phyloP scores from a whole-genome alignment of 1,140 invertebrate species.

The Brachionus calyciflorus region DNA sequence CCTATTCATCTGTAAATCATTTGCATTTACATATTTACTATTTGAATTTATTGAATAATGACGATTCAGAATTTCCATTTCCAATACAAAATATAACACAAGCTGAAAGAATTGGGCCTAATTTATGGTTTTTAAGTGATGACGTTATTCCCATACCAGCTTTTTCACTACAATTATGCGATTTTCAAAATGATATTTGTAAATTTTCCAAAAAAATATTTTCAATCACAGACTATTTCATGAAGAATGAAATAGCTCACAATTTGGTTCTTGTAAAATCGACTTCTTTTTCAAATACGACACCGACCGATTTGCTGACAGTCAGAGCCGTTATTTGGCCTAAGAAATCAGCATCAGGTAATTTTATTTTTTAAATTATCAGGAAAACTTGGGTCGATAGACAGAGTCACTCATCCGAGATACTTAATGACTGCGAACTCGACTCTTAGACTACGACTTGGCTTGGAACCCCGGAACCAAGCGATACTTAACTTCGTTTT shows the following conservation, averaged over 20 bases:
- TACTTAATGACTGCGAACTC: no score
- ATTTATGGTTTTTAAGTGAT: slow-evolving; percentile 42
- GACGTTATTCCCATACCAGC: background rate
- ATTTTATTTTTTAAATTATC: background rate
- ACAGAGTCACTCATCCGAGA: no score
- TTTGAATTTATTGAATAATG: background rate
- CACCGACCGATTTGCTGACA: background rate
- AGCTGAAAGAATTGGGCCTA: background rate
- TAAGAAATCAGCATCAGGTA: slow-evolving; percentile 1
- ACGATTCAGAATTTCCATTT: background rate
- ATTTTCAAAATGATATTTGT: slow-evolving; percentile 10
- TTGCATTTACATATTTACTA: slow-evolving; percentile 35
- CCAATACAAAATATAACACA: slow-evolving; percentile 16
- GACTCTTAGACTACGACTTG: no score
- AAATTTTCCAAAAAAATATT: slow-evolving; percentile 7
- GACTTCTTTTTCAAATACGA: background rate
- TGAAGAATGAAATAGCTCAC: background rate
- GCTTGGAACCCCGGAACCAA: no score
- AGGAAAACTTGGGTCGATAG: no score
- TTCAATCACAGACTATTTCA: slow-evolving; percentile 16
- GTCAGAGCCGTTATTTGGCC: slow-evolving; percentile 28
- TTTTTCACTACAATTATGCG: slow-evolving; percentile 5
- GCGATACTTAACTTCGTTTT: no score
- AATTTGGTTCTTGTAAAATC: slow-evolving; percentile 30
- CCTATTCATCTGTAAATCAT: slow-evolving; percentile 33